These are phyloP conservation scores for Porites evermanni DNA, from an alignment of 92 coral and sea anemone species.

Conservation along the genomic window DNA sequence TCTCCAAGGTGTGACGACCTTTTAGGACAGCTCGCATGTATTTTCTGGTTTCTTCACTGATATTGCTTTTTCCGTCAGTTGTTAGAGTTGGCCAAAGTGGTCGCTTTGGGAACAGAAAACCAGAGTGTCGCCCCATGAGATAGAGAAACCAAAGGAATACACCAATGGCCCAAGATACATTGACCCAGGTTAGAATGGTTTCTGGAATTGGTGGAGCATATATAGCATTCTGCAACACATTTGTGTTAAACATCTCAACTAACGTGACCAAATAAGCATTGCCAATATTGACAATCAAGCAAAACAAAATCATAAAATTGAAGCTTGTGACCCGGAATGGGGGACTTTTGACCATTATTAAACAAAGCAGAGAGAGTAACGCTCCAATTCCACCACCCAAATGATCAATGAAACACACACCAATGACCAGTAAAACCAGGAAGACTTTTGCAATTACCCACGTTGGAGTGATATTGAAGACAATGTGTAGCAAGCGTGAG, in stretches of 20 bases:
- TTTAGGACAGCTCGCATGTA: slow-evolving; percentile 96
- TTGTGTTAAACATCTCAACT: slow-evolving; percentile 78
- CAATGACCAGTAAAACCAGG: slow-evolving; percentile 81
- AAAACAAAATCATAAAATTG: slow-evolving; percentile 91
- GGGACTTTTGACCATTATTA: slow-evolving; percentile 81
- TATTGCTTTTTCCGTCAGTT: slow-evolving; percentile 85
- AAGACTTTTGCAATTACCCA: slow-evolving; percentile 80
- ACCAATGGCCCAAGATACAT: slow-evolving; percentile 70
- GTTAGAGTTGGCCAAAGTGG: slow-evolving; percentile 96
- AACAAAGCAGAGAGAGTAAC: slow-evolving; percentile 77
- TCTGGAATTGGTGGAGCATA: slow-evolving; percentile 87
- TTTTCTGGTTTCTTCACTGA: slow-evolving; percentile 85
- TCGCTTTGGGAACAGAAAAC: slow-evolving; percentile 56
- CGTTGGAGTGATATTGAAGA: slow-evolving; percentile 76
- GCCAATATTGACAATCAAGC: slow-evolving; percentile 77
- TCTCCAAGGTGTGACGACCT: slow-evolving; percentile 96
- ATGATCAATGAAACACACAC: slow-evolving; percentile 72
- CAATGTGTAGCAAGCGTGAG: slow-evolving; percentile 67
- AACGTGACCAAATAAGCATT: slow-evolving; percentile 87
- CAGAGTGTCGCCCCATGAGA: slow-evolving; percentile 81
- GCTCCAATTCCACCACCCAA: slow-evolving; percentile 95
- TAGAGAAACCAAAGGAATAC: slow-evolving; percentile 76
- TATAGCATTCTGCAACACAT: slow-evolving; percentile 74
- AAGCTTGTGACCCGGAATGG: slow-evolving; percentile 93
- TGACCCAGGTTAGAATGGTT: slow-evolving; percentile 73